Conservation (phyloP, 2,888 invertebrate species). For the Sesamia inferens region DNA sequence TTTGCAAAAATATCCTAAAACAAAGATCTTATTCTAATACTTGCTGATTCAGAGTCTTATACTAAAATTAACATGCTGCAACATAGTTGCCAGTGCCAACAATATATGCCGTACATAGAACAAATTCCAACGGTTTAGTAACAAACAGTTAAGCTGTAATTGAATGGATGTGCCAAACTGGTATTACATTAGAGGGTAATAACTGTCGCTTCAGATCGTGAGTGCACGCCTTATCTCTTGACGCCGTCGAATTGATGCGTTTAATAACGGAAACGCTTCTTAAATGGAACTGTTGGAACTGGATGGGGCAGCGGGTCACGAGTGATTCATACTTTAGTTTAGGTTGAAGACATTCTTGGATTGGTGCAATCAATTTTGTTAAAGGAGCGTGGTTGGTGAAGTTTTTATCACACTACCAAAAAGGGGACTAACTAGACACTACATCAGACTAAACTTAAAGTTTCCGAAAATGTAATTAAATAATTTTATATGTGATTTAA, state of each 20-base stretch:
- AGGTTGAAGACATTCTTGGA: conserved; percentile 38
- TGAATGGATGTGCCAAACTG: conserved; percentile 75
- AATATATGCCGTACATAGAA: conserved; percentile 5
- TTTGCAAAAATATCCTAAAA: neutral
- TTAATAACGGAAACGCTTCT: conserved; percentile 83
- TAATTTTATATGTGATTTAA: too few species aligned
- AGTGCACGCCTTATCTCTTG: conserved; percentile 83
- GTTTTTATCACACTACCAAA: neutral
- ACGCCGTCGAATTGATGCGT: conserved; percentile 83
- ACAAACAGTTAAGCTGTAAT: conserved; percentile 70
- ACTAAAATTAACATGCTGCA: neutral
- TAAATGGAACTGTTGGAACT: conserved; percentile 66
- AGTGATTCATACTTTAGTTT: conserved; percentile 54
- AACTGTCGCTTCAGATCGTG: conserved; percentile 80
- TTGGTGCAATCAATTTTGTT: conserved; percentile 27
- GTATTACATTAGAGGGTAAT: conserved; percentile 81
- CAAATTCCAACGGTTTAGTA: conserved; percentile 56
- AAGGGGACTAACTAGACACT: neutral
- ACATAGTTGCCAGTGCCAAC: neutral
- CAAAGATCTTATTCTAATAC: neutral
- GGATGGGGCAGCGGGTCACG: conserved; percentile 63
- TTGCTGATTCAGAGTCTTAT: neutral
- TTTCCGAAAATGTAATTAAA: too few species aligned
- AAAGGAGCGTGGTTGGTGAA: conserved; percentile 7
- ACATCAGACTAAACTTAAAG: neutral